Conservation (phyloP, 2,113 vertebrate species). For the Marcusenius ussheri region DNA sequence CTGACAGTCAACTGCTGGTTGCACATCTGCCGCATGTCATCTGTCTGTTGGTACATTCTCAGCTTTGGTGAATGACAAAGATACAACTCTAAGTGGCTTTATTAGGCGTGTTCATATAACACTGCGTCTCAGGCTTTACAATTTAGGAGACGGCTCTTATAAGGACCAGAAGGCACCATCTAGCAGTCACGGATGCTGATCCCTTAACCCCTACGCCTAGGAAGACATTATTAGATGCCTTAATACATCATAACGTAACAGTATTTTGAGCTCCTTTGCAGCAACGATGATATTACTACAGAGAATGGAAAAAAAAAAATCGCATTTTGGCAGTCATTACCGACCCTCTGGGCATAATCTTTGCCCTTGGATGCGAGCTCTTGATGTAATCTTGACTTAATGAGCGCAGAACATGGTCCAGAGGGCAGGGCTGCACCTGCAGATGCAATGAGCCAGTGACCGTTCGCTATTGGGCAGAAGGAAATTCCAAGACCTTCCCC, state of each 20-base stretch:
- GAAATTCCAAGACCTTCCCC: background rate
- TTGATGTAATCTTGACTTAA: constrained; percentile 8
- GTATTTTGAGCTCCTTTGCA: background rate
- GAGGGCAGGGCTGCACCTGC: background rate
- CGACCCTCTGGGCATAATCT: constrained; percentile 3
- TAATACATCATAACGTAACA: background rate
- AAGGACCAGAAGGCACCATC: background rate
- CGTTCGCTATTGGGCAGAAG: background rate
- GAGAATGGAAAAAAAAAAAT: background rate
- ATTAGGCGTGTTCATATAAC: background rate
- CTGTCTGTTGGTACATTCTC: background rate
- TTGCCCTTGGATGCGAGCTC: background rate
- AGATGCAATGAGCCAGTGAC: background rate
- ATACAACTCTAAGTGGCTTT: background rate
- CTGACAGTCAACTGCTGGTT: background rate
- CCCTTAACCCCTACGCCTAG: background rate
- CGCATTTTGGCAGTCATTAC: background rate
- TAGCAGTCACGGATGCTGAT: background rate
- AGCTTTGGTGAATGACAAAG: background rate
- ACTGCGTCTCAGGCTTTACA: background rate
- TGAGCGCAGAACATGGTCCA: background rate
- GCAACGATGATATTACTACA: background rate
- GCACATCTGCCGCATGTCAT: background rate
- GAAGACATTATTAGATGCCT: background rate
- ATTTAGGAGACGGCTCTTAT: background rate